phyloP scores from a whole-genome alignment of 2,113 vertebrate species.

The Pterocles gutturalis region DNA sequence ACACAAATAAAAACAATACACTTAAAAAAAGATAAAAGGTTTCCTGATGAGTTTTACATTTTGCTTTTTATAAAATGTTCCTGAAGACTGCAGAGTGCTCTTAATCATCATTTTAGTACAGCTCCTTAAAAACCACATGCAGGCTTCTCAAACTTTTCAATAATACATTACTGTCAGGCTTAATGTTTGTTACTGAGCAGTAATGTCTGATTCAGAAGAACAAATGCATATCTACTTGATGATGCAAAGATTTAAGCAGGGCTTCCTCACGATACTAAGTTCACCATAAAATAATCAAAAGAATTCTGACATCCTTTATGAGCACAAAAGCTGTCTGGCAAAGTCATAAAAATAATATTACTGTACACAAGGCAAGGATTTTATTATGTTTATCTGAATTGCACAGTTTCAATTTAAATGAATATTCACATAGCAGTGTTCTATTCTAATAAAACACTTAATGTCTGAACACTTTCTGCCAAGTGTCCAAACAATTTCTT shows the following conservation, averaged over 20 bases:
- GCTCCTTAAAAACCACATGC: slow-evolving; percentile 33
- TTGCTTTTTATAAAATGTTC: slow-evolving; percentile 16
- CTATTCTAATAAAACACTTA: background rate
- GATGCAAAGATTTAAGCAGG: background rate
- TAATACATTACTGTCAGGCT: slow-evolving; percentile 20
- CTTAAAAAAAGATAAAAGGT: background rate
- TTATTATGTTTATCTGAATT: background rate
- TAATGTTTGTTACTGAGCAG: slow-evolving; percentile 26
- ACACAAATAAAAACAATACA: background rate
- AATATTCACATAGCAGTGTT: background rate
- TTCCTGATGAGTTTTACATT: slow-evolving; percentile 20
- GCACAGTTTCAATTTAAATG: background rate
- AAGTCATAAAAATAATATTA: slow-evolving; percentile 14
- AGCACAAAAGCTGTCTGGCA: slow-evolving; percentile 9
- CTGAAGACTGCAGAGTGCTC: slow-evolving; percentile 13
- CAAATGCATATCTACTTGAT: background rate
- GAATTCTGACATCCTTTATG: slow-evolving; percentile 2
- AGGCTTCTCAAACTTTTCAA: slow-evolving; percentile 29
- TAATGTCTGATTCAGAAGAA: slow-evolving; percentile 21
- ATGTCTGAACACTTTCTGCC: background rate
- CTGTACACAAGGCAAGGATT: background rate
- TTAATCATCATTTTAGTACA: slow-evolving; percentile 21
- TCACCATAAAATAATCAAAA: slow-evolving; percentile 30
- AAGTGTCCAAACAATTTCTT: background rate
- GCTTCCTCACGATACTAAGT: background rate